Percentiles rank a stretch among this genome's conserved stretches.
phyloP scores from a whole-genome alignment of 2,888 invertebrate genomes.

The Melinaea menophilus region DNA sequence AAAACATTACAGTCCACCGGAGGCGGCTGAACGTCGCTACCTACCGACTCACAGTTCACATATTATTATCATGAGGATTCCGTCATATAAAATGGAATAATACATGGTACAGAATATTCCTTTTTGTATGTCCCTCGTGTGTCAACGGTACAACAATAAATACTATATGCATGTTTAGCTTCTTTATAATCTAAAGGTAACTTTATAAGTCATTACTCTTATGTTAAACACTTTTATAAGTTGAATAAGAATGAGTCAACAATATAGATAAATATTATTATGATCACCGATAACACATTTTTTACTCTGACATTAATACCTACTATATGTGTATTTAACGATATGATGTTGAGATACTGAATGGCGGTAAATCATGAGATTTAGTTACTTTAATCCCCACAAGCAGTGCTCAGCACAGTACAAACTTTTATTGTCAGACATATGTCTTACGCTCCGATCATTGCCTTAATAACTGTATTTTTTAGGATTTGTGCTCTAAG shows the following conservation, averaged over 20 bases:
- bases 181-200: conserved; percentile 26
- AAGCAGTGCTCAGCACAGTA: no score
- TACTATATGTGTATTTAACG: no score
- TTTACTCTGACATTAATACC: not conserved
- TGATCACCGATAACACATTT: not conserved
- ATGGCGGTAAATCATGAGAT: no score
- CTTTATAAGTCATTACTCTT: conserved; percentile 25
- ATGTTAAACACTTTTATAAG: conserved; percentile 14
- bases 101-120: not conserved
- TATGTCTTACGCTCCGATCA: not conserved
- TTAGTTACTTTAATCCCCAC: no score
- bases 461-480: conserved; percentile 5
- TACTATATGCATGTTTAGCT: conserved; percentile 28
- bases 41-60: not conserved
- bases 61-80: no score
- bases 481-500: conserved; percentile 12
- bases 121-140: not conserved
- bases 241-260: conserved; percentile 25
- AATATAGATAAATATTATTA: conserved; percentile 12
- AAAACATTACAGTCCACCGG: conserved; percentile 48
- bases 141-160: conserved; percentile 25
- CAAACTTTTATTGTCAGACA: not conserved
- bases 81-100: no score
- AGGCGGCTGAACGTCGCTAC: not conserved
- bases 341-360: no score